phyloP scores from a whole-genome alignment of 1,140 invertebrate genomes.

The Colletes latitarsis region DNA sequence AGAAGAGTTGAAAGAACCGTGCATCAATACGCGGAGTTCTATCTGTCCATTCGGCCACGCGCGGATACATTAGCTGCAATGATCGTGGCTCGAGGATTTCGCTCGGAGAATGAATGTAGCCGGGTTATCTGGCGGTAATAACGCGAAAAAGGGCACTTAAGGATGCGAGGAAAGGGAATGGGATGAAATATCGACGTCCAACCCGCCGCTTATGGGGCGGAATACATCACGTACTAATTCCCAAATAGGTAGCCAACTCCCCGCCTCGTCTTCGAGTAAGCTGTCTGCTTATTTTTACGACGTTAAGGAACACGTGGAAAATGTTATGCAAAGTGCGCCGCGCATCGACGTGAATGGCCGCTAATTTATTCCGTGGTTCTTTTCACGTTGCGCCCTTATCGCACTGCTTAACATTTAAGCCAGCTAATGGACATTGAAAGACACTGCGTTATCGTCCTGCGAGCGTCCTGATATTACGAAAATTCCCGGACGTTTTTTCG shows the following conservation, averaged over 20 bases:
- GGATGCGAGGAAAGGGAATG: constrained; percentile 32
- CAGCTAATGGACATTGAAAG: constrained; percentile 42
- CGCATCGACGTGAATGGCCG: constrained; percentile 52
- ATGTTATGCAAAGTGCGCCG: constrained; percentile 59
- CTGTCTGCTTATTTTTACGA: constrained; percentile 63
- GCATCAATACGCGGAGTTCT: constrained; percentile 3
- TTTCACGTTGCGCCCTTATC: constrained; percentile 28
- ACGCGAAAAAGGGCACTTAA: constrained; percentile 67
- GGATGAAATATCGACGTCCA: constrained; percentile 65
- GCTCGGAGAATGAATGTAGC: constrained; percentile 56
- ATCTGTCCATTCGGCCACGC: constrained; percentile 35
- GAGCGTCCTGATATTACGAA: constrained; percentile 24
- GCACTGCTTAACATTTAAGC: constrained; percentile 50
- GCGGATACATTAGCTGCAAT: constrained; percentile 57
- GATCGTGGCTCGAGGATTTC: constrained; percentile 58
- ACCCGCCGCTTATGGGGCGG: constrained; percentile 61
- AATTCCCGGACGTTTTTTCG: constrained; percentile 16
- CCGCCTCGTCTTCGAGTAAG: constrained; percentile 61
- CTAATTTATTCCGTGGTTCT: constrained; percentile 58
- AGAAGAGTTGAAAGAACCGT: background rate
- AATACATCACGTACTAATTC: constrained; percentile 69
- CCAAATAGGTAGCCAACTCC: constrained; percentile 61
- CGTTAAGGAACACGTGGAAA: constrained; percentile 42
- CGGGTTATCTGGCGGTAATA: constrained; percentile 64
- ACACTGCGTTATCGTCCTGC: constrained; percentile 35